Percentiles rank a stretch among this genome's conserved stretches.
Conservation (phyloP, 2,113 vertebrate species). For the Xenopus laevis region DNA sequence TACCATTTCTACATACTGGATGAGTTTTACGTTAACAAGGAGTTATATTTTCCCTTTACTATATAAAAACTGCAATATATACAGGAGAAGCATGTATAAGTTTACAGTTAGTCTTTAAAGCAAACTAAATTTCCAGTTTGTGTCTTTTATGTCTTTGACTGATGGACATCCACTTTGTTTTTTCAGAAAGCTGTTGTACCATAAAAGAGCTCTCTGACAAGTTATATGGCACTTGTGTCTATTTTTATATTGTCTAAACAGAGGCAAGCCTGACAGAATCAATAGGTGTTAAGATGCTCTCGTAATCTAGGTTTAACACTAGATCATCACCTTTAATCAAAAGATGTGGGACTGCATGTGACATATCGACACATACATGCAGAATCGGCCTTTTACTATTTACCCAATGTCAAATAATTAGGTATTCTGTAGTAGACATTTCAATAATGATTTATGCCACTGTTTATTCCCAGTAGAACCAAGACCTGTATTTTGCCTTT, state of each 20-base stretch:
- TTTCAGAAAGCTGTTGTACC: constrained; percentile 43
- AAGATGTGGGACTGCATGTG: constrained; percentile 47
- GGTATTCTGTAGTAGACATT: constrained; percentile 29
- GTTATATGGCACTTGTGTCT: constrained; percentile 46
- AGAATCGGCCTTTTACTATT: constrained; percentile 48
- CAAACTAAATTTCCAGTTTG: constrained; percentile 45
- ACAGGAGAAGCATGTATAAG: too few relatives aligned
- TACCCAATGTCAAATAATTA: constrained; percentile 26
- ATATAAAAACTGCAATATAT: too few relatives aligned
- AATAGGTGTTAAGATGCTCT: constrained; percentile 59
- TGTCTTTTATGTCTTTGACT: constrained; percentile 43
- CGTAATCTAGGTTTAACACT: constrained; percentile 58
- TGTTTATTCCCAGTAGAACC: background rate
- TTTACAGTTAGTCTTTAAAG: too few relatives aligned
- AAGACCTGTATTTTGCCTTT: background rate
- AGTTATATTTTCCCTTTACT: too few relatives aligned
- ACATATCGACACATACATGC: constrained; percentile 58
- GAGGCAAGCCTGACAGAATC: constrained; percentile 58
- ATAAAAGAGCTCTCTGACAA: constrained; percentile 47
- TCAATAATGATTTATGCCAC: constrained; percentile 21
- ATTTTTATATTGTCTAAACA: constrained; percentile 51
- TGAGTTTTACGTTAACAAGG: too few relatives aligned
- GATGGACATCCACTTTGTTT: constrained; percentile 33
- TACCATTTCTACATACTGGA: too few relatives aligned
- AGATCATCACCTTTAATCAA: constrained; percentile 59